Conservation (phyloP, 2,113 vertebrate genomes). For the Sula dactylatra region DNA sequence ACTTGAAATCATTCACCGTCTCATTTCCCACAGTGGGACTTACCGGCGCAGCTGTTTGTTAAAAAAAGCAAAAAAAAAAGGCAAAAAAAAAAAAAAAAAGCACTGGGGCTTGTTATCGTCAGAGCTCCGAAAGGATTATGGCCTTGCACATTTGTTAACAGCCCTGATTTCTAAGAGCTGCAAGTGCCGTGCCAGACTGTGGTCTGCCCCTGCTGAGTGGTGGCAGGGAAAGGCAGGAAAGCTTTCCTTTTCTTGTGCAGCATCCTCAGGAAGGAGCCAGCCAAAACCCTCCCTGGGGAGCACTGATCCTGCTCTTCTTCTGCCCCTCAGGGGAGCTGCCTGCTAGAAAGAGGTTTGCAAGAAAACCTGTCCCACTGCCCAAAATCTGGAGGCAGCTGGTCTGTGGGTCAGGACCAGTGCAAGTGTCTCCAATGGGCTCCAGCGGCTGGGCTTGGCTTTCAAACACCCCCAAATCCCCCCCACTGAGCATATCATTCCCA, state of each 20-base stretch:
- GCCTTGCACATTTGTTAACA: conserved; percentile 46
- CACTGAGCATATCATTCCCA: rapidly evolving
- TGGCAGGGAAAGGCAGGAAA: conserved; percentile 30
- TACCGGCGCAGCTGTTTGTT: conserved; percentile 1
- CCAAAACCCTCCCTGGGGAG: neutral
- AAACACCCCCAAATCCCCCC: no score
- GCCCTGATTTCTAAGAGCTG: conserved; percentile 52
- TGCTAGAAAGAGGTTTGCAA: neutral
- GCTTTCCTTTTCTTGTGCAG: conserved; percentile 2
- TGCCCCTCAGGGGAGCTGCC: neutral
- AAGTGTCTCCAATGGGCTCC: rapidly evolving
- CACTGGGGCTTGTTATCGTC: conserved; percentile 12
- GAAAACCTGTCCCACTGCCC: neutral
- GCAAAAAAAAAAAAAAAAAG: neutral
- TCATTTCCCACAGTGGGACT: conserved; percentile 48
- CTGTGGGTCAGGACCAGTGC: neutral
- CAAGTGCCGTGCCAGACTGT: conserved; percentile 5
- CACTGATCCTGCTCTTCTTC: neutral
- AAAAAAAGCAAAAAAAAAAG: neutral
- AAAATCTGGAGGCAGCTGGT: neutral
- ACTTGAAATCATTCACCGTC: conserved; percentile 41
- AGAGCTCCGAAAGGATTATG: conserved; percentile 29
- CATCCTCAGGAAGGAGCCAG: neutral
- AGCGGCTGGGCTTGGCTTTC: neutral
- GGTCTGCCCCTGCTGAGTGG: conserved; percentile 37